Evolutionary conservation across 2,113 vertebrate species (phyloP).

Genomic region (Chrysochloris asiatica): DNA sequence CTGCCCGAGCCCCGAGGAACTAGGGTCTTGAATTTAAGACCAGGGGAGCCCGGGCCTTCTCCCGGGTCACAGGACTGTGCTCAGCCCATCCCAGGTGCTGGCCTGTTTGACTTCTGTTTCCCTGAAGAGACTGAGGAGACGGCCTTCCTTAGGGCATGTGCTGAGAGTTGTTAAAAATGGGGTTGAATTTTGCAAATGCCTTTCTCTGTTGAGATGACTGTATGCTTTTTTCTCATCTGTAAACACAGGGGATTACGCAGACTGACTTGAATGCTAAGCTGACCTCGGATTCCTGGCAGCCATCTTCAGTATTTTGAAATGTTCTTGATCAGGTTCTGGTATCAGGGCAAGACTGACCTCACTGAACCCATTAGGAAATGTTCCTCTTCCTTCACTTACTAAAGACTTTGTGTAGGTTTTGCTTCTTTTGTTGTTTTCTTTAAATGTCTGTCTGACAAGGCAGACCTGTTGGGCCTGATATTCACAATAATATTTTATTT

Average conservation of each 20-base stretch:
- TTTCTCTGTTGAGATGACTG: background rate
- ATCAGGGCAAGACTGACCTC: background rate
- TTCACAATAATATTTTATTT: background rate
- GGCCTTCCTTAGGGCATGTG: background rate
- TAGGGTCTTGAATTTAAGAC: background rate
- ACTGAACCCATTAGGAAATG: background rate
- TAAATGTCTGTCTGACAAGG: background rate
- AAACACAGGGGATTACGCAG: background rate
- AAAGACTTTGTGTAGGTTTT: background rate
- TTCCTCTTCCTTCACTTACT: background rate
- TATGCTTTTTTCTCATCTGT: background rate
- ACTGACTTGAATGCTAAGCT: background rate
- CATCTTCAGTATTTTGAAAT: too few relatives aligned
- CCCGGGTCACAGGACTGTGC: too few relatives aligned
- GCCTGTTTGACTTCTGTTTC: too few relatives aligned
- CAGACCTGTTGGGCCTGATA: background rate
- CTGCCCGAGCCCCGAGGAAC: too few relatives aligned
- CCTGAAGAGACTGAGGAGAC: background rate
- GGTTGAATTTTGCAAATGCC: background rate
- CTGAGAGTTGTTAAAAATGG: background rate
- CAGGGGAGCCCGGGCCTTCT: background rate
- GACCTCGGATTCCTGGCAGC: too few relatives aligned
- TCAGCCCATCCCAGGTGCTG: too few relatives aligned
- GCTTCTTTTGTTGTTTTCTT: background rate
- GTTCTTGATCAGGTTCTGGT: background rate